phyloP scores from a whole-genome alignment of 2,797 vertebrate genomes.

The Allobates femoralis region DNA sequence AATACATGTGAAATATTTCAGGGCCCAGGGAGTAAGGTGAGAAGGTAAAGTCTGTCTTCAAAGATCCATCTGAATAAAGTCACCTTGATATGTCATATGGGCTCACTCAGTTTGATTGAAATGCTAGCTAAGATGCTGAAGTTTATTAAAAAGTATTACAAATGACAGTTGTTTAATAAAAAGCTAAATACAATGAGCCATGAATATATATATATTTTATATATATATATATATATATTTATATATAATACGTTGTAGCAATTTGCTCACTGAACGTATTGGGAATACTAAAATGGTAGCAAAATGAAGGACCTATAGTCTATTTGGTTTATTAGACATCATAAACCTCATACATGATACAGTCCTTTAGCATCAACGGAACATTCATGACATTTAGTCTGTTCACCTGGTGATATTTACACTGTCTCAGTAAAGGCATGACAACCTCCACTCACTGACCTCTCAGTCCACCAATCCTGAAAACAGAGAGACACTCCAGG shows the following conservation, averaged over 20 bases:
- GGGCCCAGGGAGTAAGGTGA: not conserved
- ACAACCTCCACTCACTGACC: too few relatives aligned
- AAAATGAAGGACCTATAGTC: too few relatives aligned
- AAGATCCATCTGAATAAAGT: not conserved
- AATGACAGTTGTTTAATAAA: not conserved
- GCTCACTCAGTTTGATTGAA: not conserved
- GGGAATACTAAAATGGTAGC: not conserved
- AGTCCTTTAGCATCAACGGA: too few relatives aligned
- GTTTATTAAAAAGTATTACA: not conserved
- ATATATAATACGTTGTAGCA: not conserved
- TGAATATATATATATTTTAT: not conserved
- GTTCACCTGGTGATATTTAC: too few relatives aligned
- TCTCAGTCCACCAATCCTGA: too few relatives aligned
- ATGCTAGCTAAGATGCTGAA: not conserved
- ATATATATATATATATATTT: not conserved
- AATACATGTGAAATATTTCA: not conserved
- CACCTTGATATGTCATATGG: not conserved
- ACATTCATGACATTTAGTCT: too few relatives aligned
- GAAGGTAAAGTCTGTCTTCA: not conserved
- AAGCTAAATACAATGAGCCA: not conserved
- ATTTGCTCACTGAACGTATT: too few relatives aligned
- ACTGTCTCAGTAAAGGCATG: too few relatives aligned
- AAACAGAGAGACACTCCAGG: too few relatives aligned
- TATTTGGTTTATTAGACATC: too few relatives aligned
- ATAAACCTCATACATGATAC: too few relatives aligned